Conservation (phyloP, 1,140 invertebrate species). For the Aphelinus atriplicis region DNA sequence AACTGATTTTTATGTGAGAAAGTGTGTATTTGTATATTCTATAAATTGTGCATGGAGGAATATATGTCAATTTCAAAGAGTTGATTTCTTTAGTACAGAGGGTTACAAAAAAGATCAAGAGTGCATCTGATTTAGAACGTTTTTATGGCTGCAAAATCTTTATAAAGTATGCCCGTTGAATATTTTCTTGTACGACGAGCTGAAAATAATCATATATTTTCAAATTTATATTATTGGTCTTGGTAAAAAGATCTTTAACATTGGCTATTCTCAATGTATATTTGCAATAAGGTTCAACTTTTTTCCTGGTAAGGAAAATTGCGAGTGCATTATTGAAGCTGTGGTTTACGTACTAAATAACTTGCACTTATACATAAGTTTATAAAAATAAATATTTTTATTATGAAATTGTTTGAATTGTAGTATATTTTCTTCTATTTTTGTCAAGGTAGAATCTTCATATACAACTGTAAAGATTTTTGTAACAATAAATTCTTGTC, state of each 20-base stretch:
- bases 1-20: conserved; percentile 10
- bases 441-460: conserved; percentile 18
- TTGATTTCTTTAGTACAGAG: conserved; percentile 8
- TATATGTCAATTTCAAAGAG: conserved; percentile 19
- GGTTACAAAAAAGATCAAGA: conserved; percentile 15
- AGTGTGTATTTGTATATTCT: neutral
- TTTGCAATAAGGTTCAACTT: conserved; percentile 11
- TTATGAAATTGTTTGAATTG: conserved; percentile 18
- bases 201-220: conserved; percentile 27
- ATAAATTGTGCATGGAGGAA: neutral
- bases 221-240: neutral
- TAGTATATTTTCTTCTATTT: neutral
- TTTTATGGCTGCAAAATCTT: conserved; percentile 28
- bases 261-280: conserved; percentile 8
- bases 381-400: conserved; percentile 38
- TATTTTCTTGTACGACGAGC: conserved; percentile 4
- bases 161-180: conserved; percentile 11
- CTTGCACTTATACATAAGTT: conserved; percentile 23
- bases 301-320: conserved; percentile 24
- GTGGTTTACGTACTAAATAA: neutral
- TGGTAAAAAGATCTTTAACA: conserved; percentile 20
- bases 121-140: conserved; percentile 17
- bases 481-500: conserved; percentile 18
- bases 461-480: conserved; percentile 34
- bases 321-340: neutral